Evolutionary conservation across 2,113 vertebrate genomes (phyloP).

Genomic region (Motacilla alba): DNA sequence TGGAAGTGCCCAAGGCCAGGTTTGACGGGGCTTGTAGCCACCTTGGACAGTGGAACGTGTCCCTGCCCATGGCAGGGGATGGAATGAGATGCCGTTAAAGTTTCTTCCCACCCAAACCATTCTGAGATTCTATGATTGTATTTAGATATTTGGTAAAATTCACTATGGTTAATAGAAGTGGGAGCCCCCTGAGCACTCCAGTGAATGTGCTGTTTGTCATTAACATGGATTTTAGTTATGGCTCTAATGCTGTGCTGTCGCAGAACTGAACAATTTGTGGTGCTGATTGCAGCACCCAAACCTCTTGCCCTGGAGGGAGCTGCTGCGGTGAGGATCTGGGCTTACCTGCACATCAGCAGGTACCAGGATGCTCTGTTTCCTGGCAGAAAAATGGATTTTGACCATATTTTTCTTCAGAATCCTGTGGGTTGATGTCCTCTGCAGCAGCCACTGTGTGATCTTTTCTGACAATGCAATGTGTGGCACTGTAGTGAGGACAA

Average conservation of each 20-base stretch:
- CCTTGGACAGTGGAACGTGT: background rate
- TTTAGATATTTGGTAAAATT: background rate
- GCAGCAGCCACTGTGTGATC: fast-evolving
- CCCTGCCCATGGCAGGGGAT: background rate
- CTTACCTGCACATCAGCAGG: background rate
- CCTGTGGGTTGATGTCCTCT: background rate
- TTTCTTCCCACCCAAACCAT: background rate
- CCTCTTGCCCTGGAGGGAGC: background rate
- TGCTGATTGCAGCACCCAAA: background rate
- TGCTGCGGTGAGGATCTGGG: background rate
- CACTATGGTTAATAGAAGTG: fast-evolving
- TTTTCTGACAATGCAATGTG: background rate
- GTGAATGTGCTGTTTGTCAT: background rate
- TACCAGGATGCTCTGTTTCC: background rate
- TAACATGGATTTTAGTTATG: fast-evolving
- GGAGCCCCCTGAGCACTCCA: background rate
- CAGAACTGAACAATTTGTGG: background rate
- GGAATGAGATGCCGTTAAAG: background rate
- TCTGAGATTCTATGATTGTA: background rate
- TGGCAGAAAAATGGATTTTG: background rate
- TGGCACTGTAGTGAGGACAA: fast-evolving
- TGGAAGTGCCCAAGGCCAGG: background rate
- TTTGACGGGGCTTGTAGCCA: background rate
- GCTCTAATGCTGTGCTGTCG: background rate
- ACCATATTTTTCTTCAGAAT: background rate